Base-by-base conservation (phyloP, 2,888 invertebrate species). In the Lampropteryx suffumata region DNA sequence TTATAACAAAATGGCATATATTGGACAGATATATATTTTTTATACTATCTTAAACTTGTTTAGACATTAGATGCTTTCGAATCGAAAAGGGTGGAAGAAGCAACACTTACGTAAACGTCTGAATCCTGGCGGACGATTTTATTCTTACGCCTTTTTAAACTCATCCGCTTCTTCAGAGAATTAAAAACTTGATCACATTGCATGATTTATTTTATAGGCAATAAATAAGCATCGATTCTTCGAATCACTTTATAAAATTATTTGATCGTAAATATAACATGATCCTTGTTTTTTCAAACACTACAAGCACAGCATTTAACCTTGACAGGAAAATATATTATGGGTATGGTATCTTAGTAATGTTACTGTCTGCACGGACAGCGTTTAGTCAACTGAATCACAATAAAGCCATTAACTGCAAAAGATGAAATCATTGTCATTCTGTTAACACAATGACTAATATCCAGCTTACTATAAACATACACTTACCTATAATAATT, bases 111-210 rank as follows among this genome's bases (percentile, higher is more conserved):
- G 35, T 71, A 60, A 35, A 41, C 55, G 50, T 76, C 67, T 40
- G 55, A 60, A 33, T 59, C 55, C 28, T 55, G 59, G 40, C 56
- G 45, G 10, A 55, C 51, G 13, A 59, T 58, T 28, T 60, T 65
- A 48, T 69, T 73, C 50, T 71, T 73, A 40, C 57, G 56, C 57
- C 64, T 76, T 61, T 71, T 80, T 12, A 79, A 61, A 71, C 83
- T 81, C 9, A 83, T 64, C 29, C 69, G 72, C 47, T 73, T 79
- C 66, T 65, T 79, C 17, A 83, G 61, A 21, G 62, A 55, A 37
- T 64, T 66, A 10, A 79, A 50, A 51, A 75, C 78, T 80, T 79
- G 50, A 37, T 60, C 46, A 55, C 62, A 56, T 47, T 58, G 50
- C 58, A 60, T 58, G 14, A 41, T 43, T 33, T 24, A 14, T 30